Base-by-base conservation (phyloP, 2,113 vertebrate species). In the Ptychochromis oligacanthus region DNA sequence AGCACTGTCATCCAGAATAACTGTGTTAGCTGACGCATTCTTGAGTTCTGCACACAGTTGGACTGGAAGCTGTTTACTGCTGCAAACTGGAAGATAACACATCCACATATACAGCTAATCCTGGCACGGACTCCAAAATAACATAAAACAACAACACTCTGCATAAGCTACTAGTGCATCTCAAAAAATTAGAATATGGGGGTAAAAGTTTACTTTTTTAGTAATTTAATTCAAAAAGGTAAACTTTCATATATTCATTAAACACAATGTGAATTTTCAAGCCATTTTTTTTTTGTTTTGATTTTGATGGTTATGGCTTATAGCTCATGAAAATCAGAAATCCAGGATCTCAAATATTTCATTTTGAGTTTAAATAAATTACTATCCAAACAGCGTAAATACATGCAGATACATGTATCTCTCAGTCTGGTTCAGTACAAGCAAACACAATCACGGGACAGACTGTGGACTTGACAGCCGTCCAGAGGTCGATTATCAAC, bases 1-100 rank as follows among this genome's bases (percentile, higher is more conserved):
- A 82, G 76, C 78, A 77, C 83, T 89, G 90, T 92, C 85, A 84
- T 74, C 70, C 84, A 86, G 85, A 85, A 83, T 90, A 90, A 92
- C 56, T 67, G 83, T 12, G 75, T 90, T 80, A 91, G 79, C 58
- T 24, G 81, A 88, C 3, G 56, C 91, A 89, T 91, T 90, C 84
- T 83, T 86, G 59, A 34, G 31, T 52, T 49, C 46, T 55, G 77
- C 38, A 26, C 34, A 75, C 28, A 26, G 65, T 52, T 52, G 11
- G 65, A 31, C 17, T 31, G 46, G 46, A 72, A 72, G 65, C 26
- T 72, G 17, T 79, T 79, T 49, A 43, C 49, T 4, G 22, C 77
- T 22, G 5, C 14, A 87, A 18, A 34, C 26, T 28, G 4, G n/a
- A 75, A 17, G 17, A 7, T 17, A 15, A 15, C 17, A 5, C 38